Evolutionary conservation across 2,888 invertebrate genomes (phyloP).

Genomic region (Scrobipalpa atriplicella): DNA sequence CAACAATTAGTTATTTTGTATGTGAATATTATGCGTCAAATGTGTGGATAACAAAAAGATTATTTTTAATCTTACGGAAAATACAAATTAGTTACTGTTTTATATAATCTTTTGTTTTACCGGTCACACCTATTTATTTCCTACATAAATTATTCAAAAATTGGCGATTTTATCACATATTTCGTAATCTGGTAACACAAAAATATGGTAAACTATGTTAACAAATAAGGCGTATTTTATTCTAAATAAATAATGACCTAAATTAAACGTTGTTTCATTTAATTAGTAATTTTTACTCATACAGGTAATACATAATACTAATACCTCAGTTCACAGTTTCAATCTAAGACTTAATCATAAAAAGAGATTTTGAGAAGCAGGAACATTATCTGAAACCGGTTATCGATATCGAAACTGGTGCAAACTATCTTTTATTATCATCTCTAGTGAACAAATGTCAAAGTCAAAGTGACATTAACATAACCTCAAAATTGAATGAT

Average conservation of each 20-base stretch:
- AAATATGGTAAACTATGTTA: conserved; percentile 19
- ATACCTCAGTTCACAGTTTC: too few species aligned
- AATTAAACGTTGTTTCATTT: conserved; percentile 8
- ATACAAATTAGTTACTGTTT: conserved; percentile 20
- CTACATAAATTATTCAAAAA: neutral
- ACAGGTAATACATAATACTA: too few species aligned
- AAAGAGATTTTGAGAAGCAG: neutral
- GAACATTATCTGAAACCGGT: neutral
- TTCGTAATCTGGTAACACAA: conserved; percentile 20
- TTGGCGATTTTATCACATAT: conserved; percentile 11
- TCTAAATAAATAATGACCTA: conserved; percentile 23
- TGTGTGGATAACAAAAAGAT: neutral
- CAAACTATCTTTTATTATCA: neutral
- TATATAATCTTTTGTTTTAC: conserved; percentile 33
- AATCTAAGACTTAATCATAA: too few species aligned
- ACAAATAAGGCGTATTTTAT: conserved; percentile 12
- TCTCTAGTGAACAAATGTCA: neutral
- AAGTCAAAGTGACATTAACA: neutral
- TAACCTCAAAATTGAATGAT: conserved; percentile 2
- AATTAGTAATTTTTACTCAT: neutral
- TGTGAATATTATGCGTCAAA: neutral
- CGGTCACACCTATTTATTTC: neutral
- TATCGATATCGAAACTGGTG: neutral
- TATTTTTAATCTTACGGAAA: neutral
- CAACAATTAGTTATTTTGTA: neutral